A percentile compares a stretch with the other conserved stretches of the same genome.
These are phyloP conservation scores for Rousettus leschenaultii DNA, from an alignment of 2,113 vertebrate genomes.

Conservation along the genomic window DNA sequence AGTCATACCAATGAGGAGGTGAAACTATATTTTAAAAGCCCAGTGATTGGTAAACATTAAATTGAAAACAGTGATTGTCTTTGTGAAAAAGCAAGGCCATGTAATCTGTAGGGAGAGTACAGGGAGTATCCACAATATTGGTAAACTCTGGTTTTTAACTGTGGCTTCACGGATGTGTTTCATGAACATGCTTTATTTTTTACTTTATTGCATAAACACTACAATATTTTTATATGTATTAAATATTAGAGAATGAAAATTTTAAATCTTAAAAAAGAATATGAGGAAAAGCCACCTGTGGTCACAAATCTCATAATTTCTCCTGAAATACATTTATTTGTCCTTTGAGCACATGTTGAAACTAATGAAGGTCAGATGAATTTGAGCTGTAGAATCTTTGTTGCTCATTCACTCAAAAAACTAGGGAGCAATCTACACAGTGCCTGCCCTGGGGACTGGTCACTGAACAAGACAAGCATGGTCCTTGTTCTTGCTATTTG, in stretches of 20 bases:
- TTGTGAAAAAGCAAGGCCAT: neutral
- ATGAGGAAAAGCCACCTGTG: neutral
- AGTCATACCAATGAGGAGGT: neutral
- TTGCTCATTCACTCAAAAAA: neutral
- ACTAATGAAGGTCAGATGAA: neutral
- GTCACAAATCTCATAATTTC: neutral
- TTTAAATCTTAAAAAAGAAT: neutral
- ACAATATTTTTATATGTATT: neutral
- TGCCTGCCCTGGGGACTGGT: neutral
- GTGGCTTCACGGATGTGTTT: neutral
- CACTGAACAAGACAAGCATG: neutral
- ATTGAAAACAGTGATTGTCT: neutral
- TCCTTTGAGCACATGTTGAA: neutral
- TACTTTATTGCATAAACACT: neutral
- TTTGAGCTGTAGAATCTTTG: neutral
- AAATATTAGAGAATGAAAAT: neutral
- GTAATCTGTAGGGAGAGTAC: fast-evolving
- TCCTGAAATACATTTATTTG: neutral
- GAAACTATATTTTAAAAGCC: neutral
- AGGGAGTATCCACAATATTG: fast-evolving
- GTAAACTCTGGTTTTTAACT: neutral
- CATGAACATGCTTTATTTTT: neutral
- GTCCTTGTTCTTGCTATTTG: neutral
- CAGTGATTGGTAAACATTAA: neutral
- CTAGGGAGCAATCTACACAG: neutral